phyloP scores from a whole-genome alignment of 1,140 invertebrate species.

The Caligus rogercresseyi region DNA sequence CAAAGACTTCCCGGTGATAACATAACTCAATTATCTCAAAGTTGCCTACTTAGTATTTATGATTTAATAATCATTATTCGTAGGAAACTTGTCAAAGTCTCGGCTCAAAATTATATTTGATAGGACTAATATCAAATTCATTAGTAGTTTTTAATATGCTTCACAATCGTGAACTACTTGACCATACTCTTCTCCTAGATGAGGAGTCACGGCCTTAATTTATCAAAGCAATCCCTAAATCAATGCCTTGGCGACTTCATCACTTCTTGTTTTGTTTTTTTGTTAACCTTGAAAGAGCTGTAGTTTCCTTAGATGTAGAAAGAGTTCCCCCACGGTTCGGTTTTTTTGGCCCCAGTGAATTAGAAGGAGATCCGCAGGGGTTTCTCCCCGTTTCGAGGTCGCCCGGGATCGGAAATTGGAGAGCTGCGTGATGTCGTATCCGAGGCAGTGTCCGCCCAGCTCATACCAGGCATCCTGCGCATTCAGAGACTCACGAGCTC shows the following conservation, averaged over 20 bases:
- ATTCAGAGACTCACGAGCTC: not conserved
- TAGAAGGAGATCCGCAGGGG: conserved; percentile 54
- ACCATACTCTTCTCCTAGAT: not conserved
- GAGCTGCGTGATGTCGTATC: not conserved
- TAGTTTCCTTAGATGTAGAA: conserved; percentile 47
- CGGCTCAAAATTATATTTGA: too few species aligned
- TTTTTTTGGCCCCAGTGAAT: conserved; percentile 57
- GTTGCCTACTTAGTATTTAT: too few species aligned
- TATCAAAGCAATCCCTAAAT: not conserved
- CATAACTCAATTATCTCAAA: too few species aligned
- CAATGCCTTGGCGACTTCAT: too few species aligned
- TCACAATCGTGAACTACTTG: too few species aligned
- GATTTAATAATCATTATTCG: too few species aligned
- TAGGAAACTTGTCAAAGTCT: too few species aligned
- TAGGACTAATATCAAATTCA: too few species aligned
- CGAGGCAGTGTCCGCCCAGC: not conserved
- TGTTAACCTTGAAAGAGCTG: conserved; percentile 50
- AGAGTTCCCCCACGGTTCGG: conserved; percentile 55
- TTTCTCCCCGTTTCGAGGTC: conserved; percentile 29
- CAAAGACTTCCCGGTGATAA: too few species aligned
- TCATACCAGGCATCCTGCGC: not conserved
- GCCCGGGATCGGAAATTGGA: not conserved
- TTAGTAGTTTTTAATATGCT: too few species aligned
- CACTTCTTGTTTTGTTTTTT: too few species aligned
- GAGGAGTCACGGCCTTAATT: not conserved